phyloP scores from a whole-genome alignment of 2,113 vertebrate species.

The Barbus barbus region DNA sequence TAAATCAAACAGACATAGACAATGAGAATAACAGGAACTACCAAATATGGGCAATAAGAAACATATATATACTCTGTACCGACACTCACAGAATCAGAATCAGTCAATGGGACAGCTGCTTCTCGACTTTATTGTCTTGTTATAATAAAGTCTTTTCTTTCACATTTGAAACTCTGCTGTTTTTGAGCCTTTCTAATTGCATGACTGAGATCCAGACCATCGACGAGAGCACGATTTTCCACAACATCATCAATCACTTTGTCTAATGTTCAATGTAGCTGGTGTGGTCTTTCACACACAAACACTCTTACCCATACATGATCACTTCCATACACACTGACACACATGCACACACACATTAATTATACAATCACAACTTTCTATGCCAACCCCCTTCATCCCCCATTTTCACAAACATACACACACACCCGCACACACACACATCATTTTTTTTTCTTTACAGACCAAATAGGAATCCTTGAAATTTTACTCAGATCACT shows the following conservation, averaged over 20 bases:
- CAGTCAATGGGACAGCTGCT: too few relatives aligned
- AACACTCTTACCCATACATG: conserved; percentile 3
- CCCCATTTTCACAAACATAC: background rate
- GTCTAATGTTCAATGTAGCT: conserved; percentile 34
- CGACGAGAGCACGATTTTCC: too few relatives aligned
- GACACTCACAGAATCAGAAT: too few relatives aligned
- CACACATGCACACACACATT: background rate
- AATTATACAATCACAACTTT: conserved; percentile 2
- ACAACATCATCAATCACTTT: conserved; percentile 35
- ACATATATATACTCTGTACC: too few relatives aligned
- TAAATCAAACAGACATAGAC: too few relatives aligned
- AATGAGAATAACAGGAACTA: too few relatives aligned
- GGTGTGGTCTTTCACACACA: conserved; percentile 28
- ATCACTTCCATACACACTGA: conserved; percentile 20
- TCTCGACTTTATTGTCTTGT: too few relatives aligned
- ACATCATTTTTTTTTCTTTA: background rate
- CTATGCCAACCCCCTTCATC: background rate
- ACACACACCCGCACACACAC: background rate
- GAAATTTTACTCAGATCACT: conserved; percentile 20
- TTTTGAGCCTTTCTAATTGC: too few relatives aligned
- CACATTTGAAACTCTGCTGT: too few relatives aligned
- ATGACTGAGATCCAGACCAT: too few relatives aligned
- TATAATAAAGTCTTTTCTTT: too few relatives aligned
- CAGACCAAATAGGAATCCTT: conserved; percentile 11
- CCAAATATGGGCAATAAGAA: too few relatives aligned